phyloP scores from a whole-genome alignment of 2,888 invertebrate genomes.

The Nezara viridula region DNA sequence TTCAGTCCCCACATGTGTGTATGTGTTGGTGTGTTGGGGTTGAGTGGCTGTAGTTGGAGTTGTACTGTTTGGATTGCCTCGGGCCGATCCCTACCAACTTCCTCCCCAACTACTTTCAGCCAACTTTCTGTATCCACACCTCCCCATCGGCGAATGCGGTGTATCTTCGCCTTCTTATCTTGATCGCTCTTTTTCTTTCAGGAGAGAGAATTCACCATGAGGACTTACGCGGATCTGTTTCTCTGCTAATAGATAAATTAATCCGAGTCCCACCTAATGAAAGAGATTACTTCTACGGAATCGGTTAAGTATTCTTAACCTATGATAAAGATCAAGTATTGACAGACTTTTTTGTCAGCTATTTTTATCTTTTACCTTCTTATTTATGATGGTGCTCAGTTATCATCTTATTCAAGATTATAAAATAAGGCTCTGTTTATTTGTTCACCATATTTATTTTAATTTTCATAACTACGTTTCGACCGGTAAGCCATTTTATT shows the following conservation, averaged over 20 bases:
- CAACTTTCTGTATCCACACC: slow-evolving; percentile 26
- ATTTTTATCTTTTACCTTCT: too few species aligned
- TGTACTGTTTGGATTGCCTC: slow-evolving; percentile 48
- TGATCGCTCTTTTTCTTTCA: not conserved
- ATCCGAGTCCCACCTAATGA: too few species aligned
- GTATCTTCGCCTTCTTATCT: not conserved
- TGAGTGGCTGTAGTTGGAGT: slow-evolving; percentile 41
- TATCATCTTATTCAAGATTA: too few species aligned
- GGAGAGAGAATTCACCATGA: not conserved
- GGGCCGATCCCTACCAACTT: slow-evolving; percentile 4
- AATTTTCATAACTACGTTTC: too few species aligned
- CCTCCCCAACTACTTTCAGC: not conserved
- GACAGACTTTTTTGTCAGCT: too few species aligned
- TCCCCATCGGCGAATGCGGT: not conserved
- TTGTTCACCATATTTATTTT: too few species aligned
- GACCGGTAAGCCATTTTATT: too few species aligned
- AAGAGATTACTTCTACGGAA: too few species aligned
- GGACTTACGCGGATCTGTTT: not conserved
- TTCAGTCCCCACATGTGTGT: not conserved
- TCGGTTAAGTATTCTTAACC: too few species aligned
- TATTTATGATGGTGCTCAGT: too few species aligned
- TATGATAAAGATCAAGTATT: too few species aligned
- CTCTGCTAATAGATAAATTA: not conserved
- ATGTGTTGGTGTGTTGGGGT: not conserved
- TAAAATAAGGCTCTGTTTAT: too few species aligned